phyloP scores from a whole-genome alignment of 2,888 invertebrate species.

The Habrosyne pyritoides region DNA sequence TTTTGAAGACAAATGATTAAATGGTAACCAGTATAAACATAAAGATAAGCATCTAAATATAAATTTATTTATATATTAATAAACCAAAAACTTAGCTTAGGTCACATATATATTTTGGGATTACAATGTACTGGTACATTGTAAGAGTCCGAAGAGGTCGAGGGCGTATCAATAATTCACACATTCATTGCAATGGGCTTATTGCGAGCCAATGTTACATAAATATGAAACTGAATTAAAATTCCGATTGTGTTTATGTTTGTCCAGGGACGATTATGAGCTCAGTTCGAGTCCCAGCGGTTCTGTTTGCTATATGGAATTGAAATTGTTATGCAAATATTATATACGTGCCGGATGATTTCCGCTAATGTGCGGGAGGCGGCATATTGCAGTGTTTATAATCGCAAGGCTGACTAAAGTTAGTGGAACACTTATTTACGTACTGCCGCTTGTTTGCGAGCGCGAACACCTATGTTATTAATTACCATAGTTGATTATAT shows the following conservation, averaged over 20 bases:
- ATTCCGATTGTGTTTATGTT: slow-evolving; percentile 28
- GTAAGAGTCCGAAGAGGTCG: background rate
- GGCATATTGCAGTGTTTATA: background rate
- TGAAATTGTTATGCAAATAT: slow-evolving; percentile 40
- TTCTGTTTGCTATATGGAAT: slow-evolving; percentile 31
- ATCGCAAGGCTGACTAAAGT: background rate
- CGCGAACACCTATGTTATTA: too few species aligned
- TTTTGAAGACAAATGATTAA: too few species aligned
- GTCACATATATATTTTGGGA: too few species aligned
- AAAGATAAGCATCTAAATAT: too few species aligned
- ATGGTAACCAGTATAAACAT: too few species aligned
- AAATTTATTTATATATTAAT: too few species aligned
- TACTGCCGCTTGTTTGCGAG: too few species aligned
- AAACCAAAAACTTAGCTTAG: too few species aligned
- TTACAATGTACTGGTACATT: too few species aligned
- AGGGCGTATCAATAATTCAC: background rate
- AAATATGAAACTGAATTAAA: slow-evolving; percentile 30
- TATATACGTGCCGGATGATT: slow-evolving; percentile 13
- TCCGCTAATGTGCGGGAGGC: slow-evolving; percentile 10
- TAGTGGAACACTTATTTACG: background rate
- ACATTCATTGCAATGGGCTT: slow-evolving; percentile 24
- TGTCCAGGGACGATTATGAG: slow-evolving; percentile 23
- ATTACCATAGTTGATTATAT: too few species aligned
- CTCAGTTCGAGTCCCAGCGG: slow-evolving; percentile 9
- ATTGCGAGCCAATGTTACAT: slow-evolving; percentile 21